Conservation (phyloP, 64 coral and sea anemone species). For the Anthopleura sola region DNA sequence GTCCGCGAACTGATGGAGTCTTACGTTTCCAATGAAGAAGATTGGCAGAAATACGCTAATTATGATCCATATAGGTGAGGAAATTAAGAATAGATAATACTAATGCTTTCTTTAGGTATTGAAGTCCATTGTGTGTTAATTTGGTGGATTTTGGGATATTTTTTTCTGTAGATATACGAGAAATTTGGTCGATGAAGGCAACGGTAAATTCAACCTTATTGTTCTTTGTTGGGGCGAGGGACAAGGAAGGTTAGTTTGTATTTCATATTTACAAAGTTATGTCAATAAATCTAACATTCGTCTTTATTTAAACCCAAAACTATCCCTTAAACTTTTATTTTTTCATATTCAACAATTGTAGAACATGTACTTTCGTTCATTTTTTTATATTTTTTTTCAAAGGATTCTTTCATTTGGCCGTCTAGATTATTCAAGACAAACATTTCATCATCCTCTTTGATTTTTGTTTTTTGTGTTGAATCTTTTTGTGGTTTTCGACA, state of each 20-base stretch:
- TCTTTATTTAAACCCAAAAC: not conserved
- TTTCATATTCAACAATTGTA: not conserved
- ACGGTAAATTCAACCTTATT: slow-evolving; percentile 95
- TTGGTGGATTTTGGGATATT: not conserved
- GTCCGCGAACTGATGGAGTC: slow-evolving; percentile 76
- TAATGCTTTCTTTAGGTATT: not conserved
- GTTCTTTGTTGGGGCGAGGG: slow-evolving; percentile 96
- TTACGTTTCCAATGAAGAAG: slow-evolving; percentile 63
- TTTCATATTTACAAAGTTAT: not conserved
- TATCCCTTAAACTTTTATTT: not conserved
- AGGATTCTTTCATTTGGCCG: not conserved
- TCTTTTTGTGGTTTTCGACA: not conserved
- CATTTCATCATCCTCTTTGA: not conserved
- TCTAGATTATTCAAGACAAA: not conserved
- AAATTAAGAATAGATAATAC: not conserved
- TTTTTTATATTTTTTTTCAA: not conserved
- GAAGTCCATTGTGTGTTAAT: not conserved
- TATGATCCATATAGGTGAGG: slow-evolving; percentile 81
- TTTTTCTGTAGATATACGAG: slow-evolving; percentile 79
- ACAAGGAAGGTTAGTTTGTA: slow-evolving; percentile 74
- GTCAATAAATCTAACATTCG: not conserved
- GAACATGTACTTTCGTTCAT: not conserved
- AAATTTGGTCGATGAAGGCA: slow-evolving; percentile 95
- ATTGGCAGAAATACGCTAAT: slow-evolving; percentile 86
- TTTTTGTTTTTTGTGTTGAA: not conserved